These are phyloP conservation scores for Tragelaphus scriptus DNA, from an alignment of 2,113 vertebrate genomes.

Conservation along the genomic window DNA sequence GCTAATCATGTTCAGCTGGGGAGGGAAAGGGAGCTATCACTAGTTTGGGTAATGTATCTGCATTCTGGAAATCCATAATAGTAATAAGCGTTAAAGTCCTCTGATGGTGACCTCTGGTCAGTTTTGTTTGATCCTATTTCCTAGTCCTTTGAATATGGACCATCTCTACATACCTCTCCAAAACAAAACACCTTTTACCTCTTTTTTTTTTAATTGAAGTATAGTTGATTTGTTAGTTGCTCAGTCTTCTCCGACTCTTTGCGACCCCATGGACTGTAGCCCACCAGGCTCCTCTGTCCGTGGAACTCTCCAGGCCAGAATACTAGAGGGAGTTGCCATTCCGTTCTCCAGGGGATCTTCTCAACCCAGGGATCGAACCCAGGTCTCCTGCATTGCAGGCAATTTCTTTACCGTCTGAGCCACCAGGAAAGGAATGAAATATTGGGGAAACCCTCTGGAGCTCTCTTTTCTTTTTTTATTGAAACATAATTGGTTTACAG, in stretches of 20 bases:
- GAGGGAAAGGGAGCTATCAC: no score
- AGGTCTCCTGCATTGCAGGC: background rate
- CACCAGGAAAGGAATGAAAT: background rate
- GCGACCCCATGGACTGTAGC: background rate
- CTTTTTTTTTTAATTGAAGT: background rate
- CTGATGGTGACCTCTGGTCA: background rate
- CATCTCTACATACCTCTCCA: background rate
- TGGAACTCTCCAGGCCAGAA: background rate
- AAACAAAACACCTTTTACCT: background rate
- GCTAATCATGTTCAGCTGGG: background rate
- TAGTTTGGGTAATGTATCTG: background rate
- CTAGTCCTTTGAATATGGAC: background rate
- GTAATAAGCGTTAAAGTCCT: background rate
- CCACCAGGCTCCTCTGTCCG: background rate
- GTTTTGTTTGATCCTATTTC: background rate
- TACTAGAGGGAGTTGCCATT: background rate
- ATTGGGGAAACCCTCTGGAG: background rate
- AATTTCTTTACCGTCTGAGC: background rate
- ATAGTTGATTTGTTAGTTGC: background rate
- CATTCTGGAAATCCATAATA: background rate
- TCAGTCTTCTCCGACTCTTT: background rate
- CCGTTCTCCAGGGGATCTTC: background rate
- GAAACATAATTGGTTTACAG: background rate
- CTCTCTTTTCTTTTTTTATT: background rate
- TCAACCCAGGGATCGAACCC: background rate